A percentile compares a stretch with the other conserved stretches of the same genome.
phyloP scores from a whole-genome alignment of 2,113 vertebrate genomes.

The Corythornis madagascariensis region DNA sequence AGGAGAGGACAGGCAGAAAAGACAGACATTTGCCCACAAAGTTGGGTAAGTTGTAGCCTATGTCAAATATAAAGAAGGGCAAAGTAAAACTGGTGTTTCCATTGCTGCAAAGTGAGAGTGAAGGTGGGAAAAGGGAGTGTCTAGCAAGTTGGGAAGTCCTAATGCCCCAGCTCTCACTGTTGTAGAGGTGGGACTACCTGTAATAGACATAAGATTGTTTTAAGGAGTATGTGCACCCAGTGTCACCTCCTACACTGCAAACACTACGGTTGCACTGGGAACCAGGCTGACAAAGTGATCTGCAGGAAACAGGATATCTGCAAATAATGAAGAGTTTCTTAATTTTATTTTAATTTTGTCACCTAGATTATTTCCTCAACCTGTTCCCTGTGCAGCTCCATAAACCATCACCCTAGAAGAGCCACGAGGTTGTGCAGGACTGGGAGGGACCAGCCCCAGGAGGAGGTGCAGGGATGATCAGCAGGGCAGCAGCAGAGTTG shows the following conservation, averaged over 20 bases:
- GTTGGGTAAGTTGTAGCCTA: neutral
- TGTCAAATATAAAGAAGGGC: neutral
- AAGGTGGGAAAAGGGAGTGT: neutral
- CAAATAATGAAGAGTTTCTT: neutral
- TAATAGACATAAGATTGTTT: neutral
- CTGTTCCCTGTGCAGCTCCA: neutral
- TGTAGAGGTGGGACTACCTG: neutral
- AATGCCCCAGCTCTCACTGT: neutral
- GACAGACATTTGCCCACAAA: neutral
- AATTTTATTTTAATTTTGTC: neutral
- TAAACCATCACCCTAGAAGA: neutral
- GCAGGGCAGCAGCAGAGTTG: neutral
- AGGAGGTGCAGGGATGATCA: neutral
- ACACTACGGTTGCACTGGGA: neutral
- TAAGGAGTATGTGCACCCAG: accelerated
- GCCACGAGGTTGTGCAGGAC: neutral
- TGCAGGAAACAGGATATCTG: neutral
- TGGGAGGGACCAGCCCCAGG: neutral
- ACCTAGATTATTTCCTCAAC: neutral
- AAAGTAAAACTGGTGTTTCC: neutral
- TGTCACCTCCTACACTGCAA: neutral
- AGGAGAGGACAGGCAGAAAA: neutral
- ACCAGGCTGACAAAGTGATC: neutral
- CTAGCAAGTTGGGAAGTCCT: neutral
- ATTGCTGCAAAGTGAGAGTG: neutral